These are phyloP conservation scores for Platycercus adscitus DNA, from an alignment of 2,113 vertebrate genomes.

Conservation along the genomic window DNA sequence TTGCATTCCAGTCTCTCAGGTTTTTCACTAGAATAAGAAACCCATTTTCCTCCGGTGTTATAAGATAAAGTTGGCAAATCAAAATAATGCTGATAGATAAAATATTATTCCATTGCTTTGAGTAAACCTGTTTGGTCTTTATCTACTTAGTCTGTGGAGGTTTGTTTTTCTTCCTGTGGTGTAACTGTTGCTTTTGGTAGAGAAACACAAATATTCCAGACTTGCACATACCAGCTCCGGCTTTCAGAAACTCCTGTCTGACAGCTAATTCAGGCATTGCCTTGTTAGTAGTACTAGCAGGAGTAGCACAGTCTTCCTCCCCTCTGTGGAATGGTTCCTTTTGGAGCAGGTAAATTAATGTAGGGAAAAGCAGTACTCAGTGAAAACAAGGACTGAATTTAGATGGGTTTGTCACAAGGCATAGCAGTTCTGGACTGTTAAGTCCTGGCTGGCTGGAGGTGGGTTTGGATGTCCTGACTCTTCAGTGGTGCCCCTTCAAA, in stretches of 20 bases:
- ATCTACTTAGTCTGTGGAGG: not conserved
- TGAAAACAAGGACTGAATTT: not conserved
- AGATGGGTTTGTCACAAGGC: not conserved
- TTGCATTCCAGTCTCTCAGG: not conserved
- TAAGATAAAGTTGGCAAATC: not conserved
- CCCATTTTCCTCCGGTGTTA: not conserved
- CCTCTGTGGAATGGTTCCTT: rapidly evolving
- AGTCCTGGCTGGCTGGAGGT: not conserved
- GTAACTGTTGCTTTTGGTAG: slow-evolving; percentile 13
- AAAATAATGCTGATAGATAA: not conserved
- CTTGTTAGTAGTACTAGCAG: not conserved
- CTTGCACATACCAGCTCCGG: not conserved
- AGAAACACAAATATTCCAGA: not conserved
- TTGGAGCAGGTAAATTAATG: rapidly evolving
- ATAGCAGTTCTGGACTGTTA: not conserved
- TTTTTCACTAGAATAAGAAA: not conserved
- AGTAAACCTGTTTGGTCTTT: not conserved
- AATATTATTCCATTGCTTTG: not conserved
- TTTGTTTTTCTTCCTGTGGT: not conserved
- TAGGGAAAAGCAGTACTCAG: not conserved
- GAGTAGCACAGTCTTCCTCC: not conserved
- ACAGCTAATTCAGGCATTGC: not conserved
- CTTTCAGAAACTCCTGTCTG: not conserved
- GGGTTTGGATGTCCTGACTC: not conserved
- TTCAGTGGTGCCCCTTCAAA: not conserved